Percentiles rank a stretch among this genome's conserved stretches.
Evolutionary conservation across 2,797 vertebrate species (phyloP).

Genomic region (Periophthalmus magnuspinnatus): DNA sequence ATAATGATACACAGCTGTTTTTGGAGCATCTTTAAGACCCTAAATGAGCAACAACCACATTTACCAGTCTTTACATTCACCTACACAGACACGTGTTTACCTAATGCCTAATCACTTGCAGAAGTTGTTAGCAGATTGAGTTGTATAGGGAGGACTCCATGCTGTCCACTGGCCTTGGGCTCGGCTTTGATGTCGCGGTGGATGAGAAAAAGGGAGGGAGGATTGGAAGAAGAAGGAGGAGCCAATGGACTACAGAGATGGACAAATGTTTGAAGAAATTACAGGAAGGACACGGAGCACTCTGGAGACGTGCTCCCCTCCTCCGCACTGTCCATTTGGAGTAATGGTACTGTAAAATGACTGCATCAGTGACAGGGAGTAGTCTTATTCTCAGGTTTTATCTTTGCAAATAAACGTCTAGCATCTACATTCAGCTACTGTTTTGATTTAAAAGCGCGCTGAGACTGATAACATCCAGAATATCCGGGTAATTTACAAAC

Average conservation of each 20-base stretch:
- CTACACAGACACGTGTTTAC: constrained; percentile 10
- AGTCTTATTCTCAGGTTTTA: constrained; percentile 10
- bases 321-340: constrained; percentile 7
- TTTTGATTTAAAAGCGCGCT: constrained; percentile 9
- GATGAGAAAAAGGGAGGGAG: constrained; percentile 26
- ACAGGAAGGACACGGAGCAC: constrained; percentile 5
- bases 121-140: constrained; percentile 20
- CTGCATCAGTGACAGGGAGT: constrained; percentile 3
- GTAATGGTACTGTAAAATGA: constrained; percentile 1
- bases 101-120: constrained; percentile 31
- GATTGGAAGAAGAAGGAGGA: constrained; percentile 3
- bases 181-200: constrained; percentile 60
- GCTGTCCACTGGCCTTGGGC: constrained; percentile 48
- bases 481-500: neutral
- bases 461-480: neutral
- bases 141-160: constrained; percentile 36
- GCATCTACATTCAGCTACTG: constrained; percentile 9
- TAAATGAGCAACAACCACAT: neutral
- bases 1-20: neutral
- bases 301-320: neutral
- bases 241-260: neutral
- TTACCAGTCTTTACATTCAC: neutral
- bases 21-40: neutral
- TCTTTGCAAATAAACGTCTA: constrained; percentile 13
- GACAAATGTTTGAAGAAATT: constrained; percentile 20